A percentile compares a stretch with the other conserved stretches of the same genome.
Conservation (phyloP, 2,888 invertebrate genomes). For the Odontocerum albicorne region DNA sequence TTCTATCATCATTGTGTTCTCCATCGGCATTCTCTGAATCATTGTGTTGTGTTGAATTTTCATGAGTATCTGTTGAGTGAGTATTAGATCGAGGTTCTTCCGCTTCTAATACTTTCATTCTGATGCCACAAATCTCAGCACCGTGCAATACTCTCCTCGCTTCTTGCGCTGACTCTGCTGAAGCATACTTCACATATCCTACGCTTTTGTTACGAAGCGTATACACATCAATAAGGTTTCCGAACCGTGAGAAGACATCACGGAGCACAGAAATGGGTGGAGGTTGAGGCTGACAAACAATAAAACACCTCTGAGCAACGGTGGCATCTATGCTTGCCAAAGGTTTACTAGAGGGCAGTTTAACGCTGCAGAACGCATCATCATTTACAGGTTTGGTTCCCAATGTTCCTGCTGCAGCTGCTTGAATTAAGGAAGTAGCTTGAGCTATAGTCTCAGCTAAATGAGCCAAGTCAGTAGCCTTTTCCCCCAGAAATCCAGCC, state of each 20-base stretch:
- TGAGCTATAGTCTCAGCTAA: constrained; percentile 77
- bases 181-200: constrained; percentile 88
- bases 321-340: constrained; percentile 68
- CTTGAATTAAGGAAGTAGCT: constrained; percentile 73
- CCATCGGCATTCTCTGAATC: constrained; percentile 16
- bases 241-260: constrained; percentile 90
- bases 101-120: constrained; percentile 87
- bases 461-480: constrained; percentile 62
- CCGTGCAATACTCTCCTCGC: constrained; percentile 82
- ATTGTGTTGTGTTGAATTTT: constrained; percentile 16
- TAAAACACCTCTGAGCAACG: constrained; percentile 68
- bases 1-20: constrained; percentile 38
- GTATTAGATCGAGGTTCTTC: constrained; percentile 58
- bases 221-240: constrained; percentile 87
- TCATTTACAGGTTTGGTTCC: constrained; percentile 43
- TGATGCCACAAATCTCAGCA: constrained; percentile 82
- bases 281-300: constrained; percentile 65
- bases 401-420: constrained; percentile 53
- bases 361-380: constrained; percentile 63
- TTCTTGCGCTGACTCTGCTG: constrained; percentile 70
- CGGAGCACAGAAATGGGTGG: constrained; percentile 78
- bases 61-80: constrained; percentile 7
- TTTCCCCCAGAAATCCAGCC: constrained; percentile 43
- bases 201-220: constrained; percentile 87
- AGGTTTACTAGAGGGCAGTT: constrained; percentile 72